Base-by-base conservation (phyloP, 2,797 vertebrate species). In the Oryzias dopingdopingensis region DNA sequence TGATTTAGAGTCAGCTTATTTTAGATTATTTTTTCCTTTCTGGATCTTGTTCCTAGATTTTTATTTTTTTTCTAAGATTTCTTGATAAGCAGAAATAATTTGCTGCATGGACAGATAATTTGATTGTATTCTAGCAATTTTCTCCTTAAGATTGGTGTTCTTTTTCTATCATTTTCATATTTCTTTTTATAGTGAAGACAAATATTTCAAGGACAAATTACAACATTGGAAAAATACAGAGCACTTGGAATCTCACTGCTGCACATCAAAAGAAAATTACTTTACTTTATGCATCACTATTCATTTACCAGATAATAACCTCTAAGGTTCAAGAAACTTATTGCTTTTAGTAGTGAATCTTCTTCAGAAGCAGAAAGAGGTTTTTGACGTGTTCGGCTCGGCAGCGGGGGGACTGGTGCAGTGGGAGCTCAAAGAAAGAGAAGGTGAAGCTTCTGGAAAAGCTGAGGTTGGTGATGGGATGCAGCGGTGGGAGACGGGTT, bases 351-450 rank as follows among this genome's bases (percentile, higher is more conserved):
- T 79, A 83, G 10, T 90, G 83, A 4, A 90, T 85, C 75, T 91
- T 84, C 55, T 76, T 92, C 75, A 92, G 59, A 24, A 92, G 77
- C 65, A 88, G 69, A 54, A 80, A 72, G 17, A 93, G 74, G 71
- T 89, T 86, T 59, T 67, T 82, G 77, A 87, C 62, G 6, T 85
- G 83, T 42, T 92, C 90, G 0, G 87, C 77, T 4, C 90, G 72
- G 49, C 81, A 85, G 57, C 60, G 82, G 24, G 86, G 76, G 1
- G 86, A 86, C 77, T 90, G 92, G 65, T 94, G 84, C 50, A 89
- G 57, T 0, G 93, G 92, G 68, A 94, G 88, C 80, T 94, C 91
- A 14, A 94, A 94, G 86, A 94, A 95, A 0, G 93, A 94, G 75
- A 94, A 94, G 0, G 92, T 94, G 84, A 94, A 94, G 76, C 88